Conservation (phyloP, 2,797 vertebrate genomes). For the Tachyglossus aculeatus region DNA sequence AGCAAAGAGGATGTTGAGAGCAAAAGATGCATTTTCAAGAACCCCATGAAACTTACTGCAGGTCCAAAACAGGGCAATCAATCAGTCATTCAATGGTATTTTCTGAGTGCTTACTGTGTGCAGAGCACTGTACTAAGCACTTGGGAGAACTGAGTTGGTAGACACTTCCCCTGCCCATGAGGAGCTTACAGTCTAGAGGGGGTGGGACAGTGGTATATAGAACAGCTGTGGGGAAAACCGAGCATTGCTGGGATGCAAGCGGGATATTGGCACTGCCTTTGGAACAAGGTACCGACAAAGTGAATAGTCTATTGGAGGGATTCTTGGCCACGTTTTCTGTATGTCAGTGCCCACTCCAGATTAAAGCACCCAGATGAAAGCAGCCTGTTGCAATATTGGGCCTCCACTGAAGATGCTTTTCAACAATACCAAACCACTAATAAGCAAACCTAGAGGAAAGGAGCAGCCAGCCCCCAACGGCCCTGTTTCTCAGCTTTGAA, state of each 20-base stretch:
- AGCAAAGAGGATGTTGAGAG: no score
- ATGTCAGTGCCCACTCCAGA: conserved; percentile 66
- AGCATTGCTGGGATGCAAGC: background rate
- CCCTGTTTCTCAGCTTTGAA: conserved; percentile 42
- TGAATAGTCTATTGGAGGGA: conserved; percentile 43
- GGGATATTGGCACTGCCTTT: conserved; percentile 9
- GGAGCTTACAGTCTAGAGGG: background rate
- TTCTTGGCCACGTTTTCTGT: conserved; percentile 55
- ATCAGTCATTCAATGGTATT: no score
- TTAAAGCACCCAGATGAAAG: conserved; percentile 67
- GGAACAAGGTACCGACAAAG: conserved; percentile 51
- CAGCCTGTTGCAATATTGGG: conserved; percentile 63
- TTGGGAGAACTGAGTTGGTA: no score
- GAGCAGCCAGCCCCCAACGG: conserved; percentile 33
- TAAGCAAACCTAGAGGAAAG: conserved; percentile 74
- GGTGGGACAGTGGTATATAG: background rate
- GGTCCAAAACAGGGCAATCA: background rate
- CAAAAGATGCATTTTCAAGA: background rate
- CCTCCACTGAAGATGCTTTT: conserved; percentile 72
- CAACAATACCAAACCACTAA: conserved; percentile 72
- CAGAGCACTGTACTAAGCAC: no score
- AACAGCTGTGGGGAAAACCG: background rate
- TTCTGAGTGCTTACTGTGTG: no score
- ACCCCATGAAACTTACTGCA: background rate
- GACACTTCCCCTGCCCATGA: background rate